Evolutionary conservation across 2,797 vertebrate species (phyloP), one percentile per base, ranked within the genome.

Genomic region (Lepilemur septentrionalis): DNA sequence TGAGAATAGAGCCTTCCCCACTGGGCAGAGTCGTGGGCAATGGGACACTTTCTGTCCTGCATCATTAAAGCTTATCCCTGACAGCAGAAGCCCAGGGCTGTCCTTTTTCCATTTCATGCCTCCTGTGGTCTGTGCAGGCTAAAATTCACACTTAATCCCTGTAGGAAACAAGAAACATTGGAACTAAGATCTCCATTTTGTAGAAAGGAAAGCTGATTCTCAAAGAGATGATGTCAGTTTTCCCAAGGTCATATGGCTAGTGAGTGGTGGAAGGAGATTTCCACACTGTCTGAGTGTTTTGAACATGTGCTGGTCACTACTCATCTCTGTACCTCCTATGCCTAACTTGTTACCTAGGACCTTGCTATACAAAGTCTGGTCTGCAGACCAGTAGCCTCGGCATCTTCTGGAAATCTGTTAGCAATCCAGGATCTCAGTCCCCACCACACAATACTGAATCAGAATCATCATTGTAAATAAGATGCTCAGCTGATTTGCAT

Each of bases 41-140:
- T 46, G 69, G 87, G 75, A 23, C 22, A 79, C 43, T 84, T 52
- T 93, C 81, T 88, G 18, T 73, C 48, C 23, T 20, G 20, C 11
- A 38, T 76, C 63, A 59, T 89, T 67, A 92, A 95, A 91, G 73
- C 73, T 92, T n/a, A 70, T 12, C 81, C 85, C 84, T 30, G n/a
- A 85, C 41, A 50, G 50, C 43, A 89, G 81, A 90, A 55, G 28
- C 69, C 83, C 17, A 7, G 73, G 80, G 88, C 13, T 91, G 22
- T 75, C 55, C 52, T 70, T 92, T 67, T 48, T 32, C 48, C 30
- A 14, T 63, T 50, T 48, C 63, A 55, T 79, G 86, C 18, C 48
- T 78, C 63, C 81, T 70, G 3, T 5, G 23, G 61, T 52, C 35
- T 79, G 38, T 38, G n/a, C 46, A 73, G 86, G 86, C 87, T 97